Conservation (phyloP, 2,113 vertebrate species). For the Ornithorhynchus anatinus region DNA sequence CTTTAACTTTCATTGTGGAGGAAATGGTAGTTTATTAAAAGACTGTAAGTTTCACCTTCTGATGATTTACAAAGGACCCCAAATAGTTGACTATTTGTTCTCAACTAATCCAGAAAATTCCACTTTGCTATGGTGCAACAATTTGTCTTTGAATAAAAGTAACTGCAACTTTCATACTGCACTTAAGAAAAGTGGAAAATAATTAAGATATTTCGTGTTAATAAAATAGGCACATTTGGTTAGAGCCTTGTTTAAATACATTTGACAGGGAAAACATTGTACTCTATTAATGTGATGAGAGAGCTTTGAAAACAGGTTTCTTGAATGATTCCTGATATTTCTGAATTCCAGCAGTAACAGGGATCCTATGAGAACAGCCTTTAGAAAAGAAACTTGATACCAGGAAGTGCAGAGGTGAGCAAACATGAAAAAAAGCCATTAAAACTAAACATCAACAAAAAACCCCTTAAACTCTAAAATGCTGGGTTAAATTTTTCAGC, state of each 20-base stretch:
- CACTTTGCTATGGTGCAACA: too few species aligned
- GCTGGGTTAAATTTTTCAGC: constrained; percentile 17
- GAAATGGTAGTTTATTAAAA: too few species aligned
- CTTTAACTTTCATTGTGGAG: too few species aligned
- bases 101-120: too few species aligned
- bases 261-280: too few species aligned
- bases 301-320: too few species aligned
- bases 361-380: not conserved
- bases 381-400: not conserved
- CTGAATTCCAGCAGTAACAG: not conserved
- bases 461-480: not conserved
- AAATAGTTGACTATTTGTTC: too few species aligned
- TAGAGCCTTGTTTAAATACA: not conserved
- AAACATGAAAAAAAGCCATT: constrained; percentile 10
- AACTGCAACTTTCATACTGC: not conserved
- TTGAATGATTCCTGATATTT: too few species aligned
- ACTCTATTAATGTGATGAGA: too few species aligned
- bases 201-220: not conserved
- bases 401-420: not conserved
- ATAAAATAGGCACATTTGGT: not conserved
- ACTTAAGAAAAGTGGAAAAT: not conserved
- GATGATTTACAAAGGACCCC: too few species aligned
- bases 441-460: constrained; percentile 31
- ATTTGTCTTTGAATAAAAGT: not conserved
- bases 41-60: too few species aligned